phyloP scores from a whole-genome alignment of 2,113 vertebrate species.

The Cephalopterus ornatus region DNA sequence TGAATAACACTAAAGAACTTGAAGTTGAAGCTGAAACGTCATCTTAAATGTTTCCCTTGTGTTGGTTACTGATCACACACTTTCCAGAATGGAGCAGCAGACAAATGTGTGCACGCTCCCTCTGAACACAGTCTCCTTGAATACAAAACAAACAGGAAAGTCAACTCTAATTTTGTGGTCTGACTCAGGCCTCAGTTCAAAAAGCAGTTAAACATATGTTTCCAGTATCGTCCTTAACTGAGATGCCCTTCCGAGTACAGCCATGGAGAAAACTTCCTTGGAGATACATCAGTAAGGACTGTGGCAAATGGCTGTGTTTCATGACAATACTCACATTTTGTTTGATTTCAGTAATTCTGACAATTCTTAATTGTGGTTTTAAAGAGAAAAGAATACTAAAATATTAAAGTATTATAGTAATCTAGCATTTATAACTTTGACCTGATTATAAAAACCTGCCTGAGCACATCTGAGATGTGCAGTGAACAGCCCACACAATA shows the following conservation, averaged over 20 bases:
- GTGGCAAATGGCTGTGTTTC: background rate
- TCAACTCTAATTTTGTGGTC: conserved; percentile 58
- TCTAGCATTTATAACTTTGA: background rate
- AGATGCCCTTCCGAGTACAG: conserved; percentile 21
- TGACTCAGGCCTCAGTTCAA: conserved; percentile 19
- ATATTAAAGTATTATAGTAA: background rate
- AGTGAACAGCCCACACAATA: background rate
- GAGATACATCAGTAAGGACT: background rate
- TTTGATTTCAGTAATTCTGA: background rate
- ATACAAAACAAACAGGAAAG: conserved; percentile 63
- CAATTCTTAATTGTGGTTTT: background rate
- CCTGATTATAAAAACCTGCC: background rate
- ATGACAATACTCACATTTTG: background rate
- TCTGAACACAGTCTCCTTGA: conserved; percentile 38
- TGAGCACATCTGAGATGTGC: background rate
- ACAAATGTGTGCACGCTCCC: background rate
- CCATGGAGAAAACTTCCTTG: background rate
- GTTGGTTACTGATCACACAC: background rate
- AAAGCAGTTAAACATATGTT: conserved; percentile 50
- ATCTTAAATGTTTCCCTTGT: conserved; percentile 10
- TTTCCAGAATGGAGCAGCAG: background rate
- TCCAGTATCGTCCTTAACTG: background rate
- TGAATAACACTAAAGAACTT: conserved; percentile 40
- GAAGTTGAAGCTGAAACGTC: conserved; percentile 23
- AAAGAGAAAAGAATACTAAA: background rate